Evolutionary conservation across 2,888 invertebrate genomes (phyloP).

Genomic region (Clitarchus hookeri): DNA sequence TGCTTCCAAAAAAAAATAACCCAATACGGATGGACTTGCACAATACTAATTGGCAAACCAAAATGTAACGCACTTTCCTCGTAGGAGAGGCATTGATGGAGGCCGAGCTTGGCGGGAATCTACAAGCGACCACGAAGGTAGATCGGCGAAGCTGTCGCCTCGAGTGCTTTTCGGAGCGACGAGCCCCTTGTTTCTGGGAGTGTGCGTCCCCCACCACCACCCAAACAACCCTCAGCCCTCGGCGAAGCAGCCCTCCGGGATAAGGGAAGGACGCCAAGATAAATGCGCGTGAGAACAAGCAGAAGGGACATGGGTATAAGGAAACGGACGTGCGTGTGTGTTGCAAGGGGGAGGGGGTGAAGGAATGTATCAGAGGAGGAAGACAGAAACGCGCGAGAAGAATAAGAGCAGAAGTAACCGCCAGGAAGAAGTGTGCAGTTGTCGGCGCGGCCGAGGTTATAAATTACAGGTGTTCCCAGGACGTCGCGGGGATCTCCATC

Average conservation of each 20-base stretch:
- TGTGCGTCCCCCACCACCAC: not conserved
- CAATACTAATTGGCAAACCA: too few species aligned
- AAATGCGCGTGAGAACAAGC: slow-evolving; percentile 25
- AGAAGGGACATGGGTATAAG: slow-evolving; percentile 15
- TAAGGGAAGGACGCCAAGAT: not conserved
- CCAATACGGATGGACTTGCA: too few species aligned
- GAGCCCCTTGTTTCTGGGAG: too few species aligned
- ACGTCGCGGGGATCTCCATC: slow-evolving; percentile 8
- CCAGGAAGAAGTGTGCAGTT: not conserved
- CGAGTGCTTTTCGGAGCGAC: too few species aligned
- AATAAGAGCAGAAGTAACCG: not conserved
- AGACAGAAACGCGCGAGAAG: not conserved
- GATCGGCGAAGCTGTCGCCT: too few species aligned
- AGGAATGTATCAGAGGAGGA: not conserved
- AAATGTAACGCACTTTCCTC: too few species aligned
- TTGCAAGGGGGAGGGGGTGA: not conserved
- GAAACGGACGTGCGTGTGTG: not conserved
- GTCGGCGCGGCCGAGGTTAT: not conserved
- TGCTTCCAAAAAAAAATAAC: too few species aligned
- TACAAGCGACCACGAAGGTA: too few species aligned
- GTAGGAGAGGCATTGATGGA: too few species aligned
- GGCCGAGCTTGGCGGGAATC: too few species aligned
- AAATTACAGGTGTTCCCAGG: not conserved
- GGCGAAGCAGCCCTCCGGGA: too few species aligned
- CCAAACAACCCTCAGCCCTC: not conserved